Percentiles rank a stretch among this genome's conserved stretches.
phyloP scores from a whole-genome alignment of 2,113 vertebrate species.

The Ceyx melanurus region DNA sequence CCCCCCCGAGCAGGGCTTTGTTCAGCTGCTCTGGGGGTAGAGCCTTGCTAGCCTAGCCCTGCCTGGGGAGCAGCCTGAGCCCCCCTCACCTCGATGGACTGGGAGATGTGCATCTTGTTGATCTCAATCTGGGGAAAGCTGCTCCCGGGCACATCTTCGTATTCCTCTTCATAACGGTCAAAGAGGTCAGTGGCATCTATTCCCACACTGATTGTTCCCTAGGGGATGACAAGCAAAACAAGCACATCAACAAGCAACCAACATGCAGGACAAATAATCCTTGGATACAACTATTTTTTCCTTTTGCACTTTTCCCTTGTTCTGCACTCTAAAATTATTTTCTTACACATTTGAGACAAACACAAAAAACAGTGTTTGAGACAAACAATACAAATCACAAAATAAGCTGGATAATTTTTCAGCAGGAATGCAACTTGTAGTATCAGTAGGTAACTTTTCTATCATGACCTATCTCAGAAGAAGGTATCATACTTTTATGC shows the following conservation, averaged over 20 bases:
- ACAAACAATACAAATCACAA: background rate
- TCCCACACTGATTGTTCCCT: conserved; percentile 97
- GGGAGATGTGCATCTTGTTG: conserved; percentile 99
- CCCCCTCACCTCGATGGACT: conserved; percentile 92
- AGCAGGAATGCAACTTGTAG: background rate
- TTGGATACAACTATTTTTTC: fast-evolving
- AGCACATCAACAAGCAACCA: background rate
- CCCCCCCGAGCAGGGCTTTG: background rate
- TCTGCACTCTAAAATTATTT: background rate
- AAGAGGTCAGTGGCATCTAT: conserved; percentile 98
- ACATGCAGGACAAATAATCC: fast-evolving
- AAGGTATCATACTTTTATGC: background rate
- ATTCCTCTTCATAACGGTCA: conserved; percentile 94
- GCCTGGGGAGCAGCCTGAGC: fast-evolving
- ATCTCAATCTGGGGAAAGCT: conserved; percentile 93
- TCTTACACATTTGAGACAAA: background rate
- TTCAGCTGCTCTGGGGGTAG: background rate
- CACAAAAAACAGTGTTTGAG: background rate
- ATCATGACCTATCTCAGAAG: background rate
- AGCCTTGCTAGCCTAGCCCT: background rate
- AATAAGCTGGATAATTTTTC: background rate
- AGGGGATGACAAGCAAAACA: conserved; percentile 8
- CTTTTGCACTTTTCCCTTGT: background rate
- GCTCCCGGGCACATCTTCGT: conserved; percentile 84
- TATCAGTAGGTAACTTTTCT: background rate